Evolutionary conservation across 2,797 vertebrate genomes (phyloP), one percentile per base, ranked within the genome.

Genomic region (Poeciliopsis gracilis): DNA sequence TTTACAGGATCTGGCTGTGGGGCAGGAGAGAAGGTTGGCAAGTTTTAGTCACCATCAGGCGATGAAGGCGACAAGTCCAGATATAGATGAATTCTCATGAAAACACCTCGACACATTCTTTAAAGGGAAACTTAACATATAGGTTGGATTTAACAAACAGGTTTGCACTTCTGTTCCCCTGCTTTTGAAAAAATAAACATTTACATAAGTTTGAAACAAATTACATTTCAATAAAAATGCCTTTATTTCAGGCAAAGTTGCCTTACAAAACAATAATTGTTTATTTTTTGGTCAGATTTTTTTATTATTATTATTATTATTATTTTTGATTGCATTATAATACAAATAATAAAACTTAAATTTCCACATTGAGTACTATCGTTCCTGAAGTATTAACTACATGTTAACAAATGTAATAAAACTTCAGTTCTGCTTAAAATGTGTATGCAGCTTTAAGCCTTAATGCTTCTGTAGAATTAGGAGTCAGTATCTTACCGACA

Each of bases 1-100:
- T 88, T 92, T 83, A 83, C 80, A 84, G 77, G 77, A 89, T 77
- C 57, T 69, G 82, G 83, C 82, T 82, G 81, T 79, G 89, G 84
- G 75, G 83, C 71, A 82, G 66, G 20, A 55, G 80, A 82, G 79
- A 69, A 86, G 80, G 85, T 87, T 70, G 71, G 78, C 76, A 38
- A 73, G 82, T 73, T 67, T 57, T 80, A 3, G 72, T 81, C 83
- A 63, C 55, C 61, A 72, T 87, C 74, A 81, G 77, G 36, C 36
- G 36, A 38, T 38, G 86, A 91, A 83, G 85, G 73, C 82, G 76
- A 72, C 72, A 66, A 4, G 15, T 83, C 81, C 63, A 87, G 80
- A 88, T 84, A 87, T 87, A 87, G 81, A 82, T 55, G 43, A 43
- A 38, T 73, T 73, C 73, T 87, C 80, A 79, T 77, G 51, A 71